Conservation (phyloP, 2,113 vertebrate genomes). For the Lethenteron reissneri region DNA sequence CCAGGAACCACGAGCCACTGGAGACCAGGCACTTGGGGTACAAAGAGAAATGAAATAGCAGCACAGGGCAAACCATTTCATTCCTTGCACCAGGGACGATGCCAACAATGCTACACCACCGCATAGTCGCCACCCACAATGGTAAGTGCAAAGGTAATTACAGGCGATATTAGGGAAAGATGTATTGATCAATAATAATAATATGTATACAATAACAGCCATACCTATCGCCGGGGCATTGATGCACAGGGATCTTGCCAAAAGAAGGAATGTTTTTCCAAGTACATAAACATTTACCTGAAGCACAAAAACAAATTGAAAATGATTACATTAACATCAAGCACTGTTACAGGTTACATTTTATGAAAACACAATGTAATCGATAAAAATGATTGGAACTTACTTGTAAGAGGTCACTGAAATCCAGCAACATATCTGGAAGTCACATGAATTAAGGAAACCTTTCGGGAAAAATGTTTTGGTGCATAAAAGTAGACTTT, state of each 20-base stretch:
- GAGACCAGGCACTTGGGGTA: no score
- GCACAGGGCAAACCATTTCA: no score
- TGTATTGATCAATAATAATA: neutral
- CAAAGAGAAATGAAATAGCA: no score
- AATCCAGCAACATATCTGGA: slow-evolving; percentile 86
- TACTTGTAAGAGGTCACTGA: slow-evolving; percentile 92
- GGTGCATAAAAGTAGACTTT: no score
- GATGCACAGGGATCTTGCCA: slow-evolving; percentile 86
- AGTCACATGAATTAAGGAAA: neutral
- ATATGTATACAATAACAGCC: neutral
- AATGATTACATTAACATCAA: neutral
- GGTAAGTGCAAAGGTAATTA: neutral
- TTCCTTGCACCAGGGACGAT: no score
- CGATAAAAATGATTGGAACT: slow-evolving; percentile 9
- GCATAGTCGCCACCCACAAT: no score
- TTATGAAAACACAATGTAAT: neutral
- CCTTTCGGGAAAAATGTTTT: neutral
- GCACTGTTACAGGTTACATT: neutral
- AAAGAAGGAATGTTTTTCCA: slow-evolving; percentile 64
- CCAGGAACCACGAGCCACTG: no score
- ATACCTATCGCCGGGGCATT: slow-evolving; percentile 82
- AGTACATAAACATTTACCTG: slow-evolving; percentile 88
- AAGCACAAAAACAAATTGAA: slow-evolving; percentile 6
- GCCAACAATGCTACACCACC: no score
- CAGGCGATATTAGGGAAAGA: neutral